Evolutionary conservation across 1,140 invertebrate genomes (phyloP).

Genomic region (Pseudomyrmex sp.): DNA sequence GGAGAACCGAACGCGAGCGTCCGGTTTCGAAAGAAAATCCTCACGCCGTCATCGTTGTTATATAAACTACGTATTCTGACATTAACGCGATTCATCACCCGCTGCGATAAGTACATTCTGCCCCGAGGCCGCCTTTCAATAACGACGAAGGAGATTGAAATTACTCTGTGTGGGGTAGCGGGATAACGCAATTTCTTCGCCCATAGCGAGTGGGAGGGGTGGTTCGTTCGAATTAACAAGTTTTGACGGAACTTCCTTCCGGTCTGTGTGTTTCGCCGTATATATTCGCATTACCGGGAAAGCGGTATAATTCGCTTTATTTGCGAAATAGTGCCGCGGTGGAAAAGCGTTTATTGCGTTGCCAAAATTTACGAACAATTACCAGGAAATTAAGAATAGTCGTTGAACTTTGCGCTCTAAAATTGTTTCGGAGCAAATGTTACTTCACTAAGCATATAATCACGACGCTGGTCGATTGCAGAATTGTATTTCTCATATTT

Average conservation of each 20-base stretch:
- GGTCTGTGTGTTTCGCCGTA: background rate
- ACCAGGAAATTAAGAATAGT: background rate
- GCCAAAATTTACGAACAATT: background rate
- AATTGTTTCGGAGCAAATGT: background rate
- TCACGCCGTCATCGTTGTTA: background rate
- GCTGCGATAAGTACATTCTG: constrained; percentile 38
- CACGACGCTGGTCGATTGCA: too few relatives aligned
- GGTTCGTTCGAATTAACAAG: constrained; percentile 47
- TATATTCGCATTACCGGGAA: background rate
- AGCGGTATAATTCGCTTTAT: constrained; percentile 17
- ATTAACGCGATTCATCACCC: constrained; percentile 51
- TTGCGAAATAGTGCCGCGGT: background rate
- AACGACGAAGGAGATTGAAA: constrained; percentile 54
- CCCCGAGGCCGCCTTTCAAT: constrained; percentile 38
- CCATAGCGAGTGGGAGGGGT: background rate
- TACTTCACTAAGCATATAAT: background rate
- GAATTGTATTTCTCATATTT: too few relatives aligned
- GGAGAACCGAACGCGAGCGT: background rate
- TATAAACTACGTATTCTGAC: background rate
- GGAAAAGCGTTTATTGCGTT: too few relatives aligned
- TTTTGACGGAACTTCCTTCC: constrained; percentile 38
- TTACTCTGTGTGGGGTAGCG: constrained; percentile 17
- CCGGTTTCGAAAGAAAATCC: constrained; percentile 1
- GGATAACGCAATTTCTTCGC: constrained; percentile 56
- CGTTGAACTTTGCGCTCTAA: background rate